Evolutionary conservation across 2,113 vertebrate species (phyloP).

Genomic region (Podiceps cristatus): DNA sequence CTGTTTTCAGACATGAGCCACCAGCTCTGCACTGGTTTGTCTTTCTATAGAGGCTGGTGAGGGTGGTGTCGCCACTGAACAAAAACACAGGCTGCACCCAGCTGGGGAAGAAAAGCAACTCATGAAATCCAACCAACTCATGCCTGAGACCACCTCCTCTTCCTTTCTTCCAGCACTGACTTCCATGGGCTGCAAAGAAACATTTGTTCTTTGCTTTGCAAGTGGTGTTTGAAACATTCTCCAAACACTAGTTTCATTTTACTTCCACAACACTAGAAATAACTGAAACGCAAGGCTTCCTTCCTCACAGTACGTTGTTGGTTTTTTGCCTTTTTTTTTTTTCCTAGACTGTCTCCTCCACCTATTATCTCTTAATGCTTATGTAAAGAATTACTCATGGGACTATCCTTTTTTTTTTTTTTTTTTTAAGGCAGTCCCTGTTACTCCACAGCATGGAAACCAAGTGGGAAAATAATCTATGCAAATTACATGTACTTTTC

Average conservation of each 20-base stretch:
- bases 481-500: conserved; percentile 57
- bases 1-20: background rate
- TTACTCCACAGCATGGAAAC: conserved; percentile 19
- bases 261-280: background rate
- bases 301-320: background rate
- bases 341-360: background rate
- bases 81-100: background rate
- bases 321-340: background rate
- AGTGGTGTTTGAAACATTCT: background rate
- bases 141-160: background rate
- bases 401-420: background rate
- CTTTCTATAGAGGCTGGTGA: background rate
- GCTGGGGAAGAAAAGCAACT: background rate
- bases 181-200: background rate
- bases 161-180: background rate
- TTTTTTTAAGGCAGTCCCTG: background rate
- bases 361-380: background rate
- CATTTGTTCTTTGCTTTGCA: background rate
- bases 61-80: background rate
- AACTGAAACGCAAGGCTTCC: background rate
- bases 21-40: background rate
- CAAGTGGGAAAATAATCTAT: conserved; percentile 56
- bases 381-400: background rate
- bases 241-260: background rate
- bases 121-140: background rate